Percentiles rank a stretch among this genome's conserved stretches.
These are phyloP conservation scores for Drosophila erecta DNA, from an alignment of 1,140 invertebrate genomes.

Conservation along the genomic window DNA sequence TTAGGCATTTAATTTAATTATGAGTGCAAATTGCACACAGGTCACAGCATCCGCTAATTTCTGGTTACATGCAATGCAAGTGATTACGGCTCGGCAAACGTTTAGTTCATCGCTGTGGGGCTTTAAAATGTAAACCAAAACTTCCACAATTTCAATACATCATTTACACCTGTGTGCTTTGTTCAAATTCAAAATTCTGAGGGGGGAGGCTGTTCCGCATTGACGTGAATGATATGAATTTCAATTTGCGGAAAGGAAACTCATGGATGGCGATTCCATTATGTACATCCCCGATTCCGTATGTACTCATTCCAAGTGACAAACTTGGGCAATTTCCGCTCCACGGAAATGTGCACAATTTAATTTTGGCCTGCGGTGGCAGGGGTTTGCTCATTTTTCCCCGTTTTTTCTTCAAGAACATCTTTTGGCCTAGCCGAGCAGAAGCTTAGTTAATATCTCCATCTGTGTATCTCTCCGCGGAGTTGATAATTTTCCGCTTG, in stretches of 20 bases:
- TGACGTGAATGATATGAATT: conserved; percentile 56
- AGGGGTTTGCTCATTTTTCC: conserved; percentile 19
- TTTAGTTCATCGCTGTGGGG: conserved; percentile 2
- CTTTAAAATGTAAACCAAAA: conserved; percentile 31
- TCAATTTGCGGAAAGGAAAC: conserved; percentile 49
- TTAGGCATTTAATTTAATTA: conserved; percentile 75
- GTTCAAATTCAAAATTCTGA: not conserved
- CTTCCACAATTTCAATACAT: conserved; percentile 61
- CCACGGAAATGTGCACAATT: conserved; percentile 79
- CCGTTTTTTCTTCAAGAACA: conserved; percentile 22
- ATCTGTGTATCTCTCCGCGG: conserved; percentile 44
- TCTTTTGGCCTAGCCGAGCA: conserved; percentile 46
- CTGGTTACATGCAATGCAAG: conserved; percentile 62
- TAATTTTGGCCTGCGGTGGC: conserved; percentile 48
- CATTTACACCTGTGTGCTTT: conserved; percentile 65
- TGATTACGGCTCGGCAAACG: conserved; percentile 5
- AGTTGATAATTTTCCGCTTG: conserved; percentile 78
- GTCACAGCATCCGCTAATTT: conserved; percentile 62
- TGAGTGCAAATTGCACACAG: conserved; percentile 41
- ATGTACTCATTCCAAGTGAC: conserved; percentile 59
- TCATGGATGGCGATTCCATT: conserved; percentile 46
- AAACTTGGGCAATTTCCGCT: conserved; percentile 75
- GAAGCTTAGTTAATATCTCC: conserved; percentile 58
- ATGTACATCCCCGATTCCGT: conserved; percentile 5
- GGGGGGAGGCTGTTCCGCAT: not conserved